Evolutionary conservation across 2,888 invertebrate genomes (phyloP).

Genomic region (Stenolophus ochropezus): DNA sequence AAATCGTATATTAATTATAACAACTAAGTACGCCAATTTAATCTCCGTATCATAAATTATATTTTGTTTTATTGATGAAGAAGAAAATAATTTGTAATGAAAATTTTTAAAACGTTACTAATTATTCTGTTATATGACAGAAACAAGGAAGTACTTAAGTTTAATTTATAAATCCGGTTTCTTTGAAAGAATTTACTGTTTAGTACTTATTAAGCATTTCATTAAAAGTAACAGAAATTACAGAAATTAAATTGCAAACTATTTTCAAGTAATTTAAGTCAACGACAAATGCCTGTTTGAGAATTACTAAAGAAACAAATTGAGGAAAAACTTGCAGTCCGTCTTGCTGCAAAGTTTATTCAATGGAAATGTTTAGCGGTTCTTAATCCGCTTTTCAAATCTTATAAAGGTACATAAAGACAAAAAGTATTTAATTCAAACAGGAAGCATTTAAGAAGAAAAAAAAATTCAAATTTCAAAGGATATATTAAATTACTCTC

Average conservation of each 20-base stretch:
- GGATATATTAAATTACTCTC: neutral
- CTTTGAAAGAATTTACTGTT: neutral
- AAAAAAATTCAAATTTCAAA: slow-evolving; percentile 17
- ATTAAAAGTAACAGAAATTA: neutral
- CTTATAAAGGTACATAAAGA: neutral
- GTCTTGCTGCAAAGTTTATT: slow-evolving; percentile 16
- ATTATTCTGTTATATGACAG: too few relatives aligned
- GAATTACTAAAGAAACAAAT: neutral
- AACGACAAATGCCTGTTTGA: neutral
- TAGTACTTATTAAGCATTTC: neutral
- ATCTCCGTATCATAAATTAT: too few relatives aligned
- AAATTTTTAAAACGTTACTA: too few relatives aligned
- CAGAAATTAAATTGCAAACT: neutral
- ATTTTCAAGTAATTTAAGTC: neutral
- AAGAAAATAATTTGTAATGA: too few relatives aligned
- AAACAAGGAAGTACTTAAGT: neutral
- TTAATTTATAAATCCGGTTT: neutral
- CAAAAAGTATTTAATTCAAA: neutral
- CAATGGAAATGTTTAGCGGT: neutral
- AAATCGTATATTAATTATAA: too few relatives aligned
- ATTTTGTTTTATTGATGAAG: too few relatives aligned
- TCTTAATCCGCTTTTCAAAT: neutral
- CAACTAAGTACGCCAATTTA: too few relatives aligned
- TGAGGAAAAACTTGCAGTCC: neutral
- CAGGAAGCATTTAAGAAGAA: neutral